phyloP scores from a whole-genome alignment of 2,113 vertebrate species.

The Mormyrus lacerda region DNA sequence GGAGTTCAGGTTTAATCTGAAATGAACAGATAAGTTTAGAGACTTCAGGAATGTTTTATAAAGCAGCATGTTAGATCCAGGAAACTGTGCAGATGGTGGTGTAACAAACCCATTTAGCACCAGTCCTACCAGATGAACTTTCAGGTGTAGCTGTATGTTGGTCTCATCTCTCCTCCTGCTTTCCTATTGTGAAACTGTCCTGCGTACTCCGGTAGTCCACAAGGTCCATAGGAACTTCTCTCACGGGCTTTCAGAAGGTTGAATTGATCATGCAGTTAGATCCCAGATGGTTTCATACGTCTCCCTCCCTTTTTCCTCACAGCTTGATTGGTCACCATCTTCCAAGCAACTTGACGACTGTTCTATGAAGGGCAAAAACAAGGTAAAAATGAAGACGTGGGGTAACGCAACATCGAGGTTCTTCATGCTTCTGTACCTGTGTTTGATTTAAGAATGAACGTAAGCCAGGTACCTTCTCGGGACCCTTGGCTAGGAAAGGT shows the following conservation, averaged over 20 bases:
- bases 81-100: not conserved
- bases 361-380: slow-evolving; percentile 60
- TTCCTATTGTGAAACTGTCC: not conserved
- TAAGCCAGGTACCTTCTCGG: not conserved
- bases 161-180: not conserved
- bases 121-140: not conserved
- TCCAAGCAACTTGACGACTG: slow-evolving; percentile 52
- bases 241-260: not conserved
- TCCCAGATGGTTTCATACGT: not conserved
- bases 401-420: not conserved
- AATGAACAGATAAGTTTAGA: not conserved
- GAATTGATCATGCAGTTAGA: not conserved
- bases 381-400: slow-evolving; percentile 38
- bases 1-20: not conserved
- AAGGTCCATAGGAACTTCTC: not conserved
- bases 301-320: slow-evolving; percentile 6
- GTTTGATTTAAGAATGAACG: not conserved
- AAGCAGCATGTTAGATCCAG: not conserved
- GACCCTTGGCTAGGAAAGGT: not conserved
- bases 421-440: not conserved
- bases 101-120: not conserved
- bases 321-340: slow-evolving; percentile 61
- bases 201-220: not conserved
- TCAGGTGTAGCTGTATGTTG: not conserved
- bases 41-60: not conserved